Evolutionary conservation across 2,888 invertebrate species (phyloP), one percentile per base, ranked within the genome.

Genomic region (Phorcus lineatus): DNA sequence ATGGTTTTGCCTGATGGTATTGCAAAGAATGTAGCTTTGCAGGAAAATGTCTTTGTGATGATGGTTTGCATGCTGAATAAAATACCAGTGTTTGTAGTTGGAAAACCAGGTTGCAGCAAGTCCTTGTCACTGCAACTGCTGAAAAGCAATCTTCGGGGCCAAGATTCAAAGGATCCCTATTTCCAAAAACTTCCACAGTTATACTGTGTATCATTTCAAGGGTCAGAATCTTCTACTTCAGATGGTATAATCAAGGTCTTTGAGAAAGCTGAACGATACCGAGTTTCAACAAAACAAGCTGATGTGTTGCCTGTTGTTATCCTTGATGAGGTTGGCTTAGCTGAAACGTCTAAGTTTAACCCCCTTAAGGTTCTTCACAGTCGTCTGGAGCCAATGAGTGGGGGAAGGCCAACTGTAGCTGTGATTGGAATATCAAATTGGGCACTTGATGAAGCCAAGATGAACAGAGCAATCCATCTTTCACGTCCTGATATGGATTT

Each of bases 361-460:
- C 86, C 86, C n/a, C 77, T 86, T 16, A 86, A 86, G 55, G 86
- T 85, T 28, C 62, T 86, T 16, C 86, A 86, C 76, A 77, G 79
- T 40, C 55, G 82, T 19, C 67, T 86, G 1, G 86, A 86, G 79
- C 82, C 77, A 36, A 77, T 52, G 3, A 47, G 40, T 40, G 47
- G 57, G 7, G 79, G 79, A 4, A 40, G 53, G 11, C 82, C 80
- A 19, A 78, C 81, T 76, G 81, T 85, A 7, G 82, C 85, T 19
- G 85, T 81, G 57, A 80, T 82, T 17, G 82, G 82, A 17, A 78
- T 82, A 19, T 82, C 82, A 13, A 82, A 82, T 77, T 82, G 82
- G 82, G 82, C 80, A 13, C 55, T 86, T 6, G 86, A 86, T 79
- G 83, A 85, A 40, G 85, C 86, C 4, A 86, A 86, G 78, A 86